phyloP scores from a whole-genome alignment of 1,140 invertebrate genomes.

The Sinonovacula constricta region DNA sequence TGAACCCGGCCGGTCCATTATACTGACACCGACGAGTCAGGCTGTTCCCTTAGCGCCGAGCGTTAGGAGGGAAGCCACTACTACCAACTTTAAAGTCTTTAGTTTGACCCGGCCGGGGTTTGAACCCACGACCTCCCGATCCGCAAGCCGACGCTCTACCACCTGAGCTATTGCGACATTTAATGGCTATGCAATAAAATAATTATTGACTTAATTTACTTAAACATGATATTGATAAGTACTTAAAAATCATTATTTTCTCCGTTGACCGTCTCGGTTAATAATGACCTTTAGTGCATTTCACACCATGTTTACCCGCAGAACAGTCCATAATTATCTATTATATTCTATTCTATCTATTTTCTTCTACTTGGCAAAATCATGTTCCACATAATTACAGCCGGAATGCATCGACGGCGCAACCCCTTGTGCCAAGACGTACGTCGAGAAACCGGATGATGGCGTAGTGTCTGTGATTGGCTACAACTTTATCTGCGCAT shows the following conservation, averaged over 20 bases:
- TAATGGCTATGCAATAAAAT: no score
- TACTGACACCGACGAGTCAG: no score
- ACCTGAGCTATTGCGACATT: no score
- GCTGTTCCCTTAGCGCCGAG: no score
- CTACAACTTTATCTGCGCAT: constrained; percentile 50
- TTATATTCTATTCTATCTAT: neutral
- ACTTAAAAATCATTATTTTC: neutral
- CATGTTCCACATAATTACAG: constrained; percentile 25
- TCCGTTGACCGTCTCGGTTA: neutral
- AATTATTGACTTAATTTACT: no score
- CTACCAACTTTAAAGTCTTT: no score
- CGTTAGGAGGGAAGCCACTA: no score
- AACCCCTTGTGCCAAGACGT: constrained; percentile 40
- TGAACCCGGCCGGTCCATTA: no score
- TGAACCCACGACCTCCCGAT: no score
- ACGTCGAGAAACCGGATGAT: constrained; percentile 13
- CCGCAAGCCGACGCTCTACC: no score
- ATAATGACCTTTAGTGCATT: neutral
- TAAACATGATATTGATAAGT: no score
- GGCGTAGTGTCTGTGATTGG: constrained; percentile 11
- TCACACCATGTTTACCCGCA: neutral
- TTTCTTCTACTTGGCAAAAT: neutral
- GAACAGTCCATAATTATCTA: neutral
- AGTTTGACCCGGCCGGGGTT: no score
- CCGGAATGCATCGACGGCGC: constrained; percentile 17